phyloP scores from a whole-genome alignment of 2,113 vertebrate genomes.

The Coracopsis vasa region DNA sequence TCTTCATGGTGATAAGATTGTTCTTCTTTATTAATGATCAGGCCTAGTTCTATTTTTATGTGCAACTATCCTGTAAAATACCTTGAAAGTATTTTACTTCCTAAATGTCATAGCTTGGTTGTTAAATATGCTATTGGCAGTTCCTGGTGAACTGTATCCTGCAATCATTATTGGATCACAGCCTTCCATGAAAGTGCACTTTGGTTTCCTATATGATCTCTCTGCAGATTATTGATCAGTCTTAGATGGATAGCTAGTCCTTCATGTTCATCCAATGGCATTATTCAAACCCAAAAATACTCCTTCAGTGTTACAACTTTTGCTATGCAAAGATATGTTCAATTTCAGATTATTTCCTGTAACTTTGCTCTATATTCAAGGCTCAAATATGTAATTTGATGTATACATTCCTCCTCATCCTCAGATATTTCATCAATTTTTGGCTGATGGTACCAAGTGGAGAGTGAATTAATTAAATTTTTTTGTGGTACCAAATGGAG shows the following conservation, averaged over 20 bases:
- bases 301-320: neutral
- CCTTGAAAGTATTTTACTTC: neutral
- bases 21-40: neutral
- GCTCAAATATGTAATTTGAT: neutral
- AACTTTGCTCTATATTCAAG: neutral
- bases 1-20: neutral
- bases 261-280: neutral
- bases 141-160: neutral
- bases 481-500: neutral
- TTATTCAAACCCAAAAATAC: neutral
- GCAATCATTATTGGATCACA: neutral
- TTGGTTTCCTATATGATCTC: neutral
- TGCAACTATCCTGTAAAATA: neutral
- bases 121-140: neutral
- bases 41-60: neutral
- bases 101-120: neutral
- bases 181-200: neutral
- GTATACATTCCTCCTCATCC: neutral
- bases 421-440: neutral
- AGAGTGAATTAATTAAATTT: neutral
- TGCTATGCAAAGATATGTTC: neutral
- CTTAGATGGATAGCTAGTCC: neutral
- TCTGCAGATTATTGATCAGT: neutral
- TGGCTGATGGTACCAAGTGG: neutral
- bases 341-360: neutral